Evolutionary conservation across 2,888 invertebrate genomes (phyloP), one percentile per base, ranked within the genome.

Genomic region (Thereva nobilitata): DNA sequence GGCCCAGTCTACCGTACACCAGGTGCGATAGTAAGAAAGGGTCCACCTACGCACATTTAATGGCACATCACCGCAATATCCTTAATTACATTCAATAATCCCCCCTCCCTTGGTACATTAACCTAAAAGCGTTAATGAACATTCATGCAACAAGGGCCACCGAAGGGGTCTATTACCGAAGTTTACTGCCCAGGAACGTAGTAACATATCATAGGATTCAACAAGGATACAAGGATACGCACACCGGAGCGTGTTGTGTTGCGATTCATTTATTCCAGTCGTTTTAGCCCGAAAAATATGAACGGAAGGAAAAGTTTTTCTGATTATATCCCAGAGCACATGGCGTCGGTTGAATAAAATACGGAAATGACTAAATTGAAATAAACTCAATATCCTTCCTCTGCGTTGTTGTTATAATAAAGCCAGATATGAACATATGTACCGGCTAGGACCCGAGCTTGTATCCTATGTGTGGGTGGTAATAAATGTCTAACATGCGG

Each of bases 351-450:
- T 38, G 57, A 59, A 47, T 59, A 45, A 59, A 47, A 59, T 47
- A 10, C 47, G 57, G 57, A 59, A 59, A 59, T 59, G 57, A 59
- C 57, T 59, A 59, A 59, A 59, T 59, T 59, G 57, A 59, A 59
- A 47, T 59, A 59, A 59, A 47, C 57, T 47, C 57, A 59, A 59
- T 59, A 59, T 59, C 45, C 57, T 59, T 59, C 57, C 57, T 53
- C 9, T 47, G 37, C 23, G 57, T 59, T 59, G 45, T 37, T 47
- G 57, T 47, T 47, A 59, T 59, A 47, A 47, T 12, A 47, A 38
- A 7, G 45, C 56, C 34, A 59, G 35, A 59, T 59, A 59, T 37
- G 57, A 59, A 47, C 47, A 23, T 23, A 23, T 23, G 23, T 23
- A 23, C 23, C 23, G 23, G 57, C 45, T 38, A 35, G 38, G 47